Base-by-base conservation (phyloP, 2,888 invertebrate species). In the Netelia virgata region DNA sequence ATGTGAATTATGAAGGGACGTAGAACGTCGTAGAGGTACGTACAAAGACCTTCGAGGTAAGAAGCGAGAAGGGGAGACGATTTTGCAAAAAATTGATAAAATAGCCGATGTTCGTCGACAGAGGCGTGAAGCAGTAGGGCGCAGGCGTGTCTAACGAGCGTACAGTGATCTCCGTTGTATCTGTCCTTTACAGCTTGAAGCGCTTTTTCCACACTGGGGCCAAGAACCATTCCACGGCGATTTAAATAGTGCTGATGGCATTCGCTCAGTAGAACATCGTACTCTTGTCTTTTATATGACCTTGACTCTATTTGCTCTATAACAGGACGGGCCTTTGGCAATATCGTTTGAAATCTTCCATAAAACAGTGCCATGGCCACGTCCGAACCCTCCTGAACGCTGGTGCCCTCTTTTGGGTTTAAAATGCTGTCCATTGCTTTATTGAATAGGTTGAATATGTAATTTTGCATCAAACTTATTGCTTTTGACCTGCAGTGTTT, bases 1-100 rank as follows among this genome's bases (percentile, higher is more conserved):
- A 99, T 98, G 93, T 98, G 98, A 85, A 99, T 98, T 78, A 99
- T 97, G 89, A 98, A 96, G 0, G 99, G 99, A 1, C 99, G 95
- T 86, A 99, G 94, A 5, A 96, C 96, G 92, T 99, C 99, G 92
- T 99, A 99, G 47, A 99, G 93, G 50, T 97, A 96, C 70, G 96
- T 97, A 92, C 99, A 99, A 0, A 99, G 94, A 0, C 96, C 96
- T 89, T 97, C 98, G 72, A 98, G 94, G 93, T 98, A 98, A 3
- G 96, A 95, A 95, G 96, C 95, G 5, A 98, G 92, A 66, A 96
- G 95, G 1, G 94, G 93, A 6, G 97, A 96, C 0, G 95, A 94
- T 57, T 95, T 95, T 0, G 95, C 95, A 92, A 99, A 99, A 94
- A 99, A 99, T 92, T 99, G 98, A 86, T 96, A 96, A 93, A 97